Evolutionary conservation across 2,888 invertebrate species (phyloP).

Genomic region (Tetragnatha montana): DNA sequence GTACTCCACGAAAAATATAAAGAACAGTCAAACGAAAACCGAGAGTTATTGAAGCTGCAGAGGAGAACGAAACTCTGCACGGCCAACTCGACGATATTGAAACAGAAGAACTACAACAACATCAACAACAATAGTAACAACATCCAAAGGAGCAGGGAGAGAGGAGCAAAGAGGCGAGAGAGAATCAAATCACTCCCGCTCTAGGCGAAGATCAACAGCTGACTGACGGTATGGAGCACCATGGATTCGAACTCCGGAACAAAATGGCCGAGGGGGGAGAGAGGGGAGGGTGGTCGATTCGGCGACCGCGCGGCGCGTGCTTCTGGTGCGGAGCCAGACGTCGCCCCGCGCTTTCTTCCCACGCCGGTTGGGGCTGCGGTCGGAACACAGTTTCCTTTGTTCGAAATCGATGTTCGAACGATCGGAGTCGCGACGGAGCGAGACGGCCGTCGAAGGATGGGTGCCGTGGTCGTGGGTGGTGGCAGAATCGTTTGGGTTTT

Average conservation of each 20-base stretch:
- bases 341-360: slow-evolving; percentile 56
- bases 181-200: not conserved
- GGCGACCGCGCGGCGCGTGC: slow-evolving; percentile 62
- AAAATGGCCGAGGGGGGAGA: not conserved
- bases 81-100: not conserved
- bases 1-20: not conserved
- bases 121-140: not conserved
- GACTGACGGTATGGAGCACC: slow-evolving; percentile 42
- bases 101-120: not conserved
- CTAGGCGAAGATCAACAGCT: slow-evolving; percentile 52
- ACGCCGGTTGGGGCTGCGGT: slow-evolving; percentile 58
- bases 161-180: not conserved
- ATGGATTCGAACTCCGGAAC: not conserved
- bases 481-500: not conserved
- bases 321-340: slow-evolving; percentile 61
- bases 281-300: not conserved
- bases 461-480: not conserved
- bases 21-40: not conserved
- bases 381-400: slow-evolving; percentile 38
- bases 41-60: not conserved
- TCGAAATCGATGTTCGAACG: slow-evolving; percentile 23
- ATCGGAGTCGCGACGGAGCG: slow-evolving; percentile 10
- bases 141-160: not conserved
- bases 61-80: not conserved
- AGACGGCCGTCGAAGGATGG: slow-evolving; percentile 7